These are phyloP conservation scores for Ciconia maguari DNA, from an alignment of 2,113 vertebrate species.

Conservation along the genomic window DNA sequence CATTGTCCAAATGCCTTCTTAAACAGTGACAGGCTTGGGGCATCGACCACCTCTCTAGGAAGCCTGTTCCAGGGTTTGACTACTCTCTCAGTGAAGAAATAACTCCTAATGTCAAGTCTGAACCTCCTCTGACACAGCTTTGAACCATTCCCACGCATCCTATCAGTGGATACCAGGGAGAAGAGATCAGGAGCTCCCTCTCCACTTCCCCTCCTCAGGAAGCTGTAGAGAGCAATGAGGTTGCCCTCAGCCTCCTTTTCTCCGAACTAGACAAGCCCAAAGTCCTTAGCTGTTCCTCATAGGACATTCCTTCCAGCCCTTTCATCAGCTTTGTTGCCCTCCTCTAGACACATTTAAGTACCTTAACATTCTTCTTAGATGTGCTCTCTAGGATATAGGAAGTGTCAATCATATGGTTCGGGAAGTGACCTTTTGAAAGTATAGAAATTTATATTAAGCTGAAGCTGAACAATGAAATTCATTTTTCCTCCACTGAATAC, in stretches of 20 bases:
- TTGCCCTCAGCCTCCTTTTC: neutral
- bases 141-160: rapidly evolving
- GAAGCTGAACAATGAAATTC: neutral
- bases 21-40: neutral
- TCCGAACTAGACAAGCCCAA: neutral
- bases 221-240: neutral
- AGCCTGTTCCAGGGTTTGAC: neutral
- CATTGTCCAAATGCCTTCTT: neutral
- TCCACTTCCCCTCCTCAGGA: neutral
- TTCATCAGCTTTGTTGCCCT: neutral
- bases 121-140: neutral
- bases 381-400: too few relatives aligned
- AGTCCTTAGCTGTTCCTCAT: too few relatives aligned
- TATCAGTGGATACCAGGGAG: too few relatives aligned
- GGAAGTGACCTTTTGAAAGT: neutral
- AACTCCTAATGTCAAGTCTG: neutral
- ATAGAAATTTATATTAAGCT: neutral
- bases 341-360: neutral
- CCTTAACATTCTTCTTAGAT: neutral
- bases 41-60: too few relatives aligned
- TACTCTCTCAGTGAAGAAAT: neutral
- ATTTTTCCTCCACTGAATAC: neutral
- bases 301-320: neutral
- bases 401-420: neutral
- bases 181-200: neutral